Percentiles rank a stretch among this genome's conserved stretches.
Evolutionary conservation across 2,888 invertebrate genomes (phyloP).

Genomic region (Pilophorus perplexus): DNA sequence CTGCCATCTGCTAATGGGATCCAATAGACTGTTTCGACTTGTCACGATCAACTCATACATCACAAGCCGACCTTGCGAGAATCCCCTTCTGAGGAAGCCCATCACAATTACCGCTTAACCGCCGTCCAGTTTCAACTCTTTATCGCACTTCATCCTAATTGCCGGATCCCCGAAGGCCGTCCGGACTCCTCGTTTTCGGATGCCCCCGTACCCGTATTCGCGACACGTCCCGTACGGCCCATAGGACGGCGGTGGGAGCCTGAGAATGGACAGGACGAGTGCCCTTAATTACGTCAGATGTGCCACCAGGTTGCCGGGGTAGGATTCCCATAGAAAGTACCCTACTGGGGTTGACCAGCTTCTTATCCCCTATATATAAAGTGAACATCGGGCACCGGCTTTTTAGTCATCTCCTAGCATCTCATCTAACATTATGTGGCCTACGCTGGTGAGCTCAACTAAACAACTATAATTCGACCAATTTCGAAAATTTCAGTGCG

Average conservation of each 20-base stretch:
- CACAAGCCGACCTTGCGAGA: too few relatives aligned
- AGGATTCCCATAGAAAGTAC: constrained; percentile 9
- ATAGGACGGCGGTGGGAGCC: neutral
- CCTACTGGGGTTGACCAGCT: constrained; percentile 2
- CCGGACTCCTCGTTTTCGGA: too few relatives aligned
- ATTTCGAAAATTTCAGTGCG: too few relatives aligned
- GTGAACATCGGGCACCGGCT: neutral
- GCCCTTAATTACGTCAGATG: constrained; percentile 18
- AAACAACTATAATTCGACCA: neutral
- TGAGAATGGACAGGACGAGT: neutral
- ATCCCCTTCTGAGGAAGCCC: too few relatives aligned
- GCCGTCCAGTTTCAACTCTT: too few relatives aligned
- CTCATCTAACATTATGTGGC: neutral
- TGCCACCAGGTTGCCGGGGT: neutral
- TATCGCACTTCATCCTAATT: too few relatives aligned
- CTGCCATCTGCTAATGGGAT: too few relatives aligned
- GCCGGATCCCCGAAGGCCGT: too few relatives aligned
- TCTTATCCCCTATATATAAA: neutral
- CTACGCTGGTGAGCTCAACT: constrained; percentile 3
- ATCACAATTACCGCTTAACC: too few relatives aligned
- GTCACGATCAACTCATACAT: too few relatives aligned
- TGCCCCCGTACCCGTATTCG: neutral
- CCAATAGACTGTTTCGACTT: too few relatives aligned
- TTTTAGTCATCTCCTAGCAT: neutral
- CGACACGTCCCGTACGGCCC: constrained; percentile 1